Conservation (phyloP, 1,140 invertebrate species). For the Thaumetopoea pityocampa region DNA sequence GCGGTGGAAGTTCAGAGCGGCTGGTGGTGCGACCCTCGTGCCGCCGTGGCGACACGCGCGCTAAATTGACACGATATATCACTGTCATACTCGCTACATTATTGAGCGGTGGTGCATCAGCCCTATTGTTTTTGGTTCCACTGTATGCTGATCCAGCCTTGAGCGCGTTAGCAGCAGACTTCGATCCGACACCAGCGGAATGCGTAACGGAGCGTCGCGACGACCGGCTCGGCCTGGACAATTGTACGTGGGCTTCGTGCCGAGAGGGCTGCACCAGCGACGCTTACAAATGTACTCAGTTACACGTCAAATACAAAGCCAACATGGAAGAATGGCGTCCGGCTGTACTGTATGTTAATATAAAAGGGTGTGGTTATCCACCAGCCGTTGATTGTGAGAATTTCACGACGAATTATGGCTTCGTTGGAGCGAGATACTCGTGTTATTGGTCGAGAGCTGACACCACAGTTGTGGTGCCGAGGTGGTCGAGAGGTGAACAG, state of each 20-base stretch:
- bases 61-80: constrained; percentile 86
- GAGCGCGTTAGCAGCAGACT: constrained; percentile 89
- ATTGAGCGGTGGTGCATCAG: constrained; percentile 87
- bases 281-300: constrained; percentile 89
- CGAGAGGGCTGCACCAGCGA: constrained; percentile 92
- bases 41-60: constrained; percentile 80
- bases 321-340: constrained; percentile 55
- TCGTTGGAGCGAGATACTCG: constrained; percentile 85
- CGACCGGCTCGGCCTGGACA: constrained; percentile 85
- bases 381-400: constrained; percentile 89
- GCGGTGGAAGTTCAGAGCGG: constrained; percentile 89
- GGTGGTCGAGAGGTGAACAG: constrained; percentile 87
- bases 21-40: constrained; percentile 81
- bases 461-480: constrained; percentile 85
- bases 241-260: constrained; percentile 92
- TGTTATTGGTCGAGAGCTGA: constrained; percentile 91
- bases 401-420: constrained; percentile 86
- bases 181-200: constrained; percentile 85
- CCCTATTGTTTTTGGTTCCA: constrained; percentile 90
- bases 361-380: constrained; percentile 90
- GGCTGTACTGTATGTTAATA: constrained; percentile 69
- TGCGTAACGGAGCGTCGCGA: constrained; percentile 87
- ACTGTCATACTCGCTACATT: constrained; percentile 86
- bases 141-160: constrained; percentile 94
- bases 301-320: constrained; percentile 86